Evolutionary conservation across 1,140 invertebrate genomes (phyloP).

Genomic region (Temnothorax longispinosus): DNA sequence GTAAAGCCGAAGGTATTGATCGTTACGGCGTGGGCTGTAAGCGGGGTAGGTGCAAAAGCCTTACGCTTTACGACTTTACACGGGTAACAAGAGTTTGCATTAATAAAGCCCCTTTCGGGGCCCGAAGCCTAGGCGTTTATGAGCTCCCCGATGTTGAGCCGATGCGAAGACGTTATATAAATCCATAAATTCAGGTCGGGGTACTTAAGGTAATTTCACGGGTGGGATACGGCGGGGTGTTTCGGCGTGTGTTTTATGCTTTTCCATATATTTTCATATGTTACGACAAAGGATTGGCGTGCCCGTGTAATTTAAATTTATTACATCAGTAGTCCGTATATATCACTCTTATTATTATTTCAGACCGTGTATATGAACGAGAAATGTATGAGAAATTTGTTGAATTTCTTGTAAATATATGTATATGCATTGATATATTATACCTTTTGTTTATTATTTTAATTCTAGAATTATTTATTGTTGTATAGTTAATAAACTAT

Average conservation of each 20-base stretch:
- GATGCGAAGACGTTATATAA: constrained; percentile 69
- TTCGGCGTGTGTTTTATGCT: constrained; percentile 42
- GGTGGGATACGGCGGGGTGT: constrained; percentile 11
- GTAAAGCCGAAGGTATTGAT: constrained; percentile 74
- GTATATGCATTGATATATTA: not conserved
- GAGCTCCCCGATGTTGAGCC: constrained; percentile 52
- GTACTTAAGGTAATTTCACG: constrained; percentile 64
- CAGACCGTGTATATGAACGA: not conserved
- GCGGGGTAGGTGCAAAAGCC: constrained; percentile 68
- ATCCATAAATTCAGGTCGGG: constrained; percentile 56
- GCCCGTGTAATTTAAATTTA: constrained; percentile 39
- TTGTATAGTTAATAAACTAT: not conserved
- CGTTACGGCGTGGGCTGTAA: constrained; percentile 58
- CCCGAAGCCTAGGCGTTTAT: constrained; percentile 57
- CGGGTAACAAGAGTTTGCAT: constrained; percentile 75
- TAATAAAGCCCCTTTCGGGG: constrained; percentile 68
- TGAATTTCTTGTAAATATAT: not conserved
- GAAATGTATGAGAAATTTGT: constrained; percentile 1
- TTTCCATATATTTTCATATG: constrained; percentile 43
- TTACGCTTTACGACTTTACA: constrained; percentile 73
- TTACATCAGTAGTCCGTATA: not conserved
- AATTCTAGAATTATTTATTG: too few relatives aligned
- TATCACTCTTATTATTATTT: constrained; percentile 10
- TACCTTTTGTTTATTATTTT: not conserved
- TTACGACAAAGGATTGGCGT: constrained; percentile 40